Conservation (phyloP, 2,113 vertebrate genomes). For the Chelonoidis abingdonii region DNA sequence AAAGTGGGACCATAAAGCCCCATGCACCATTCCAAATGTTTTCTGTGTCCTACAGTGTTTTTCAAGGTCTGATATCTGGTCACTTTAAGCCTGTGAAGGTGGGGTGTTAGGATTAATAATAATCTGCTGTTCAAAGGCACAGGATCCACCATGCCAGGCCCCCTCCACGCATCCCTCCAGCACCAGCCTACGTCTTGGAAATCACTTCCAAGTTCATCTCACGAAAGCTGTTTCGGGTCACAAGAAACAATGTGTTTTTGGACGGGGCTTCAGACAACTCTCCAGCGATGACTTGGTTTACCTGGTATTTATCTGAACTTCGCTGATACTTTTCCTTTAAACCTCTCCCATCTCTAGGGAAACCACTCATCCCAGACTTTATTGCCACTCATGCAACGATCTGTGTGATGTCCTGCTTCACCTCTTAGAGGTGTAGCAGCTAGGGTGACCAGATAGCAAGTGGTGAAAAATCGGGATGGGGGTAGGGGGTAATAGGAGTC, state of each 20-base stretch:
- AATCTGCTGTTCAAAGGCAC: background rate
- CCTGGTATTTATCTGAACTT: background rate
- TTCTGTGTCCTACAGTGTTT: background rate
- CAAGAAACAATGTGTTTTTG: background rate
- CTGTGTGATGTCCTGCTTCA: background rate
- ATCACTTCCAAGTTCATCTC: background rate
- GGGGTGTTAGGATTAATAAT: background rate
- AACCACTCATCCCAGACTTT: background rate
- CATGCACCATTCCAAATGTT: background rate
- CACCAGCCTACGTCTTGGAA: background rate
- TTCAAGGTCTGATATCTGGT: background rate
- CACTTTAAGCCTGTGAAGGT: background rate
- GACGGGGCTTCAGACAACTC: background rate
- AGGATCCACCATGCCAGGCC: background rate
- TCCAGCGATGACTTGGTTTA: background rate
- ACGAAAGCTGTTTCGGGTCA: background rate
- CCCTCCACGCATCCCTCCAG: background rate
- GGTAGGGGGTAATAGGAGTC: too few relatives aligned
- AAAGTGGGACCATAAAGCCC: background rate
- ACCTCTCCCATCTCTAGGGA: background rate
- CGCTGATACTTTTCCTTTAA: background rate
- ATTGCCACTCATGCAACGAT: background rate
- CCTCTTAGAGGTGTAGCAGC: background rate
- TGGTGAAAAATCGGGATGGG: too few relatives aligned
- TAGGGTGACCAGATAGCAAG: too few relatives aligned